These are phyloP conservation scores for Oplegnathus fasciatus DNA, from an alignment of 2,113 vertebrate genomes.

Conservation along the genomic window DNA sequence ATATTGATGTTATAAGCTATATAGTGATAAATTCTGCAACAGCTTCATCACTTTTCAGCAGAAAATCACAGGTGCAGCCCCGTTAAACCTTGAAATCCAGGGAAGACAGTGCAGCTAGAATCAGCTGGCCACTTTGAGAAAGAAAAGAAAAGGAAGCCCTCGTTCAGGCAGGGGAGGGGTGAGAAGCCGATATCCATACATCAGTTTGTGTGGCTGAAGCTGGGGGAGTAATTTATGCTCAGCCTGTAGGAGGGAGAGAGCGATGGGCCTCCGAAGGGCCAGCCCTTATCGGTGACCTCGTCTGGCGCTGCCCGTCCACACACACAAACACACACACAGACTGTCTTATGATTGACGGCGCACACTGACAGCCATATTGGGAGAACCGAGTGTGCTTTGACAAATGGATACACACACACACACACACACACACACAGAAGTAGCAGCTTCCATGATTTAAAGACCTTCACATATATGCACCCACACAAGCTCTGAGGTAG, in stretches of 20 bases:
- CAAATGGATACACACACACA: conserved; percentile 60
- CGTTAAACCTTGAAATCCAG: neutral
- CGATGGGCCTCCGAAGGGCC: conserved; percentile 72
- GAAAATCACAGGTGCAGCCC: neutral
- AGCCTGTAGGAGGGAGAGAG: conserved; percentile 72
- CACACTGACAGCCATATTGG: conserved; percentile 72
- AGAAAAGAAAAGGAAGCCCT: conserved; percentile 18
- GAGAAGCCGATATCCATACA: conserved; percentile 48
- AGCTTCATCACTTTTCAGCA: neutral
- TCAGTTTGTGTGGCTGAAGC: conserved; percentile 60
- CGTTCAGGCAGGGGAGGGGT: neutral
- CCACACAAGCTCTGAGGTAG: conserved; percentile 53
- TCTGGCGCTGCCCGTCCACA: conserved; percentile 52
- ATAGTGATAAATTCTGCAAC: neutral
- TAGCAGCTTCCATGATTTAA: conserved; percentile 68
- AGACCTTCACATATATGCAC: conserved; percentile 58
- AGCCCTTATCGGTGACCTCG: conserved; percentile 77
- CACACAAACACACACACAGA: conserved; percentile 16
- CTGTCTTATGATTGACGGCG: conserved; percentile 72
- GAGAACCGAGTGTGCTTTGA: conserved; percentile 63
- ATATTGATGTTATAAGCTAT: neutral
- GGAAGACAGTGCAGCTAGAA: neutral
- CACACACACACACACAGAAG: conserved; percentile 33
- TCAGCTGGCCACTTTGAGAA: conserved; percentile 20
- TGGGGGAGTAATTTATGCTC: conserved; percentile 76